Conservation (phyloP, 2,113 vertebrate species). For the Hoplias malabaricus region DNA sequence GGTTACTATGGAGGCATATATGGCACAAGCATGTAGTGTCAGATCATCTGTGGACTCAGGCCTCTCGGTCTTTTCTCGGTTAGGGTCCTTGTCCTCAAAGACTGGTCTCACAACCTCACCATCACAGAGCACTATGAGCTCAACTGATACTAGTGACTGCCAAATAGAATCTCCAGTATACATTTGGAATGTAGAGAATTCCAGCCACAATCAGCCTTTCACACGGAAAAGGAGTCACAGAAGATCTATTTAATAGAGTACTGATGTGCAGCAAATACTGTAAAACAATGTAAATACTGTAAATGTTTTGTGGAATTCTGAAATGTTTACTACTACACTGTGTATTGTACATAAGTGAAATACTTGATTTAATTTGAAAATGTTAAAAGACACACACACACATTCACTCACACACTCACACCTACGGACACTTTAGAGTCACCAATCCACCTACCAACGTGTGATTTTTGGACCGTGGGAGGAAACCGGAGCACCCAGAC, state of each 20-base stretch:
- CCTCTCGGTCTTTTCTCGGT: background rate
- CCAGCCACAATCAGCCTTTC: background rate
- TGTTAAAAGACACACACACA: no score
- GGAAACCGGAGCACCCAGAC: no score
- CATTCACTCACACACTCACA: no score
- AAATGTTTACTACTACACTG: background rate
- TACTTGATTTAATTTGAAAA: no score
- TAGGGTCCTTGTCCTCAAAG: background rate
- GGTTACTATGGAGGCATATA: slow-evolving; percentile 41
- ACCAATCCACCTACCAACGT: no score
- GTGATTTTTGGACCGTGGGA: no score
- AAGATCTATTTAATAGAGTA: slow-evolving; percentile 36
- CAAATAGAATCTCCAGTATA: background rate
- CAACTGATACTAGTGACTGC: background rate
- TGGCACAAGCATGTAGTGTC: slow-evolving; percentile 27
- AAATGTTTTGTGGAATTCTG: background rate
- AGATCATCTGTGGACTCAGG: background rate
- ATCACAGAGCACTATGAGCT: slow-evolving; percentile 16
- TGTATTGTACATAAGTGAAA: background rate
- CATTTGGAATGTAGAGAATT: background rate
- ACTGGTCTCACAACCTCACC: background rate
- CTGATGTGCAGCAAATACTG: background rate
- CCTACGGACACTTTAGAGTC: no score
- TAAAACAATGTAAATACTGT: background rate
- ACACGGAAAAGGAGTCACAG: slow-evolving; percentile 19